Evolutionary conservation across 2,797 vertebrate genomes (phyloP), one percentile per base, ranked within the genome.

Genomic region (Diplodus puntazzo): DNA sequence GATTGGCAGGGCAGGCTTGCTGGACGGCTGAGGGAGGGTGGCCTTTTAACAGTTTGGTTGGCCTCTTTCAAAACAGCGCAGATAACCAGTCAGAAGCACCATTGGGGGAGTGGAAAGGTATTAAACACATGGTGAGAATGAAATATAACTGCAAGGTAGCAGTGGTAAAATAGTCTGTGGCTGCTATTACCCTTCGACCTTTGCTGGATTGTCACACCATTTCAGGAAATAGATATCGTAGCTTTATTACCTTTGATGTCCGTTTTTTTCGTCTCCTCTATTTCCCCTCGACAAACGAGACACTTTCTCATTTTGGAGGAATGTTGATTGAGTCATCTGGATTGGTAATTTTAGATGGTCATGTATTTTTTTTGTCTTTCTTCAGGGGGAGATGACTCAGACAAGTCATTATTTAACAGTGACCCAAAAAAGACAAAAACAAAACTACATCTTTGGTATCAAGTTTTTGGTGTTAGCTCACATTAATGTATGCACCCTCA

Each of bases 41-140:
- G 87, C 86, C 89, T 89, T 86, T 87, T 80, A 80, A 88, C 84
- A 68, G 82, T 92, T 92, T 88, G 78, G 84, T 90, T 72, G 78
- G 84, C 82, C 87, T 88, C 76, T 88, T 87, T 88, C 72, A 84
- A 83, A 92, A 88, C 85, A 88, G 85, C 76, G 78, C 82, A 87
- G 87, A 88, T 90, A 90, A 80, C 87, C 76, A 82, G 85, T 85
- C 76, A 79, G 58, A 74, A 53, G 72, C 69, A 81, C 80, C 77
- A 81, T 4, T 82, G 54, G 63, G 71, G 70, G 61, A 86, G 69
- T 76, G 77, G 60, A 80, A 85, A 74, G 63, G 53, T 85, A 89
- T 88, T 86, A 80, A 89, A 84, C 82, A 84, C 71, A 84, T 69
- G 39, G 73, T 58, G 80, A 82, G 80, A 82, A 80, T 84, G 70